phyloP scores from a whole-genome alignment of 1,140 invertebrate species.

The Acyrthosiphon pisum region DNA sequence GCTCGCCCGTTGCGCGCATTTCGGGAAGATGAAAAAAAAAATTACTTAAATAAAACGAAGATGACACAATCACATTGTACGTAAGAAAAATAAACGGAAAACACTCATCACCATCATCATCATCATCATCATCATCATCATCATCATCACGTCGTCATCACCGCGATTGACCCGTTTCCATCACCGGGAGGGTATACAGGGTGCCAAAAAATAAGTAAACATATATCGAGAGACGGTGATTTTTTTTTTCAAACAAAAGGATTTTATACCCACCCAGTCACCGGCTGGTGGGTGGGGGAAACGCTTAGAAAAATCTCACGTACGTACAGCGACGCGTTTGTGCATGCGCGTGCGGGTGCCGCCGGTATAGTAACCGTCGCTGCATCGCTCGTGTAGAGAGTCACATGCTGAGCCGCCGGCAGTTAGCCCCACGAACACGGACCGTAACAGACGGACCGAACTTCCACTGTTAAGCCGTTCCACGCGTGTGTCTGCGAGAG shows the following conservation, averaged over 20 bases:
- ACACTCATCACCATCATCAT: background rate
- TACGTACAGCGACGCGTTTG: background rate
- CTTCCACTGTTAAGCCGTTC: slow-evolving; percentile 3
- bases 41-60: background rate
- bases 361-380: slow-evolving; percentile 29
- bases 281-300: background rate
- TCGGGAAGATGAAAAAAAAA: background rate
- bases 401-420: slow-evolving; percentile 56
- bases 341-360: slow-evolving; percentile 7
- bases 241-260: slow-evolving; percentile 3
- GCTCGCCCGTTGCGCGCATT: background rate
- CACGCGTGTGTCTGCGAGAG: slow-evolving; percentile 25
- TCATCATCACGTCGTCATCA: background rate
- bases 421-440: slow-evolving; percentile 54
- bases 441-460: slow-evolving; percentile 32
- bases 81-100: background rate
- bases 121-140: too few species aligned
- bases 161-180: background rate
- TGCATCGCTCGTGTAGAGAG: background rate
- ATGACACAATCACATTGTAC: background rate
- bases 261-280: background rate
- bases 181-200: too few species aligned
- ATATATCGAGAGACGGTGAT: too few species aligned
- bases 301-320: slow-evolving; percentile 25
- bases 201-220: too few species aligned